These are phyloP conservation scores for Drosophila nr. fundita DNA, from an alignment of 2,888 invertebrate species.

Conservation along the genomic window DNA sequence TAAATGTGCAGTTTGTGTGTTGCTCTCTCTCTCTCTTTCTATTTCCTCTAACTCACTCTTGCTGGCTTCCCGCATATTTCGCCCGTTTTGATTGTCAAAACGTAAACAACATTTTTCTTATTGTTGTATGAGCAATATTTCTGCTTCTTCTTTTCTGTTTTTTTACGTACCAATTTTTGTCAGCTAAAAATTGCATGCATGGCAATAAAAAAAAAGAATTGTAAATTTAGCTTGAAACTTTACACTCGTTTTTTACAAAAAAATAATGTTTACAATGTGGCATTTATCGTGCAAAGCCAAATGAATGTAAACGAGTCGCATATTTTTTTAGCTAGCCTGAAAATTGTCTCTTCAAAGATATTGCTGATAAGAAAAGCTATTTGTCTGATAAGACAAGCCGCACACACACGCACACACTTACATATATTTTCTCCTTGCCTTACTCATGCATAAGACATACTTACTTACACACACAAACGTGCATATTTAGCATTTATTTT, in stretches of 20 bases:
- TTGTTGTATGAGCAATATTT: slow-evolving; percentile 24
- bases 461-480: neutral
- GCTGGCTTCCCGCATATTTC: slow-evolving; percentile 35
- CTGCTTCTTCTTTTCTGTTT: slow-evolving; percentile 9
- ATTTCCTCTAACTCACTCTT: slow-evolving; percentile 4
- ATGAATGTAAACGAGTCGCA: slow-evolving; percentile 14
- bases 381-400: slow-evolving; percentile 59
- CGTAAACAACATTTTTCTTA: slow-evolving; percentile 73
- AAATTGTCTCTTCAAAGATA: slow-evolving; percentile 65
- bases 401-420: slow-evolving; percentile 20
- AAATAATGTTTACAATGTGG: slow-evolving; percentile 7
- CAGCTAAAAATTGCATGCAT: slow-evolving; percentile 31
- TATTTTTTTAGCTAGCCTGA: slow-evolving; percentile 12
- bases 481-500: slow-evolving; percentile 17
- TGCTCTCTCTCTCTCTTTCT: slow-evolving; percentile 1
- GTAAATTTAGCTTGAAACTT: slow-evolving; percentile 24
- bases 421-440: slow-evolving; percentile 54
- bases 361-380: slow-evolving; percentile 61
- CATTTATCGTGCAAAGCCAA: slow-evolving; percentile 25
- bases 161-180: slow-evolving; percentile 12
- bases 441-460: slow-evolving; percentile 53
- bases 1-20: slow-evolving; percentile 2
- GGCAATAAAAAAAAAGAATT: slow-evolving; percentile 23
- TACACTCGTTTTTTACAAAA: slow-evolving; percentile 15
- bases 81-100: slow-evolving; percentile 63